These are phyloP conservation scores for Diorhabda carinulata DNA, from an alignment of 1,140 invertebrate genomes.

Conservation along the genomic window DNA sequence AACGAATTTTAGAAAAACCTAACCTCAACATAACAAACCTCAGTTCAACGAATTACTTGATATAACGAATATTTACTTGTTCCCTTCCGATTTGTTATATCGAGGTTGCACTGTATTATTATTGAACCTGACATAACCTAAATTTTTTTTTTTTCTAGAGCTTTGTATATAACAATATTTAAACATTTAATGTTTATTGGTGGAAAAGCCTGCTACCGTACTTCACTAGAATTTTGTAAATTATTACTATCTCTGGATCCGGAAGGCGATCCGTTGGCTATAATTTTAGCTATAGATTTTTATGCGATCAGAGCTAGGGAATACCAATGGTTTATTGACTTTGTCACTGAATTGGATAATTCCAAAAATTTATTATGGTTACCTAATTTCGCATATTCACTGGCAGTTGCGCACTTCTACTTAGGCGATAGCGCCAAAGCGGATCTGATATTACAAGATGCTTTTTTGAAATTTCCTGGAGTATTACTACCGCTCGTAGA, in stretches of 20 bases:
- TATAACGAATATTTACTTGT: too few relatives aligned
- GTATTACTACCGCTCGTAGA: slow-evolving; percentile 70
- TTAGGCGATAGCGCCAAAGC: slow-evolving; percentile 52
- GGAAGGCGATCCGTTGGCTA: slow-evolving; percentile 76
- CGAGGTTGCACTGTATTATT: too few relatives aligned
- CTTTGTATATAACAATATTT: slow-evolving; percentile 79
- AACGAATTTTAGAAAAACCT: too few relatives aligned
- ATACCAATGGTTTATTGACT: slow-evolving; percentile 77
- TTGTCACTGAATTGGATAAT: slow-evolving; percentile 63
- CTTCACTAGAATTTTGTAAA: slow-evolving; percentile 77
- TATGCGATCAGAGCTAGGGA: slow-evolving; percentile 79
- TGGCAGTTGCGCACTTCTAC: slow-evolving; percentile 74
- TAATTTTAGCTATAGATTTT: slow-evolving; percentile 80
- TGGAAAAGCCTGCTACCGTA: slow-evolving; percentile 74
- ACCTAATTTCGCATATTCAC: slow-evolving; percentile 84
- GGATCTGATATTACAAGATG: slow-evolving; percentile 56
- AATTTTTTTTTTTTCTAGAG: slow-evolving; percentile 51
- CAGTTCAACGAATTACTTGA: too few relatives aligned
- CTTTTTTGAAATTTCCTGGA: slow-evolving; percentile 80
- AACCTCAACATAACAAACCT: too few relatives aligned
- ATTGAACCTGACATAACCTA: not conserved
- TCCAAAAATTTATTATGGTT: slow-evolving; percentile 71
- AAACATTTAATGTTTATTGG: slow-evolving; percentile 80
- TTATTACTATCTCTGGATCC: slow-evolving; percentile 76
- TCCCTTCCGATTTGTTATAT: too few relatives aligned